phyloP scores from a whole-genome alignment of 2,797 vertebrate species.

The Sebastes vulpes region DNA sequence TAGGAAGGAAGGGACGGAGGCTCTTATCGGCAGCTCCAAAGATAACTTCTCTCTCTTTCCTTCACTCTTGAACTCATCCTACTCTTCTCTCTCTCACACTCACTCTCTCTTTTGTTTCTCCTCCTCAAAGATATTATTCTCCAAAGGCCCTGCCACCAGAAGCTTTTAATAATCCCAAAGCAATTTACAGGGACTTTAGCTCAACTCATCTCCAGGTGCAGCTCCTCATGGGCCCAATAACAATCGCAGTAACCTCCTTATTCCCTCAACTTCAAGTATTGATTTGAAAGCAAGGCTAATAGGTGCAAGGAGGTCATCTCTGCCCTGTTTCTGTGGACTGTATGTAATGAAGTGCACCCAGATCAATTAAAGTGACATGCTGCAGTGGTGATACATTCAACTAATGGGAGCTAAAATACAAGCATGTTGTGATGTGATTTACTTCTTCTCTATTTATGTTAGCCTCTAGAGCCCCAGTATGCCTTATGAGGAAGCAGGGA shows the following conservation, averaged over 20 bases:
- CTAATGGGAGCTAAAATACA: background rate
- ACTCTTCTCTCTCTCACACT: background rate
- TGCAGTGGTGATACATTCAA: slow-evolving; percentile 11
- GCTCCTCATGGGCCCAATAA: slow-evolving; percentile 48
- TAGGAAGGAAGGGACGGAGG: background rate
- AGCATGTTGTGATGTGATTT: background rate
- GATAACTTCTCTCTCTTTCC: slow-evolving; percentile 43
- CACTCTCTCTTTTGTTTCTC: slow-evolving; percentile 7
- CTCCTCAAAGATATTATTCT: slow-evolving; percentile 48
- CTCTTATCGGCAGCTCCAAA: slow-evolving; percentile 47
- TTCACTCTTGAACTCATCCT: background rate
- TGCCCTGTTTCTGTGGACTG: slow-evolving; percentile 28
- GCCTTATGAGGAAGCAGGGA: too few relatives aligned
- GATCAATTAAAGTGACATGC: slow-evolving; percentile 41
- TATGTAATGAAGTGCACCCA: slow-evolving; percentile 54
- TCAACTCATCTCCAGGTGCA: slow-evolving; percentile 51
- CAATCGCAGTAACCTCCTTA: slow-evolving; percentile 49
- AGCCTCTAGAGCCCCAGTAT: too few relatives aligned
- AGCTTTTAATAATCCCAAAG: slow-evolving; percentile 76
- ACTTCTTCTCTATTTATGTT: too few relatives aligned
- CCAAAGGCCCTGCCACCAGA: slow-evolving; percentile 44
- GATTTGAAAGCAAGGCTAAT: slow-evolving; percentile 62
- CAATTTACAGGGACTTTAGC: slow-evolving; percentile 66
- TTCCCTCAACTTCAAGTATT: slow-evolving; percentile 65
- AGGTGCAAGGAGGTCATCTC: slow-evolving; percentile 55